A percentile compares a stretch with the other conserved stretches of the same genome.
Evolutionary conservation across 92 coral and sea anemone genomes (phyloP).

Genomic region (Heliopora coerulea): DNA sequence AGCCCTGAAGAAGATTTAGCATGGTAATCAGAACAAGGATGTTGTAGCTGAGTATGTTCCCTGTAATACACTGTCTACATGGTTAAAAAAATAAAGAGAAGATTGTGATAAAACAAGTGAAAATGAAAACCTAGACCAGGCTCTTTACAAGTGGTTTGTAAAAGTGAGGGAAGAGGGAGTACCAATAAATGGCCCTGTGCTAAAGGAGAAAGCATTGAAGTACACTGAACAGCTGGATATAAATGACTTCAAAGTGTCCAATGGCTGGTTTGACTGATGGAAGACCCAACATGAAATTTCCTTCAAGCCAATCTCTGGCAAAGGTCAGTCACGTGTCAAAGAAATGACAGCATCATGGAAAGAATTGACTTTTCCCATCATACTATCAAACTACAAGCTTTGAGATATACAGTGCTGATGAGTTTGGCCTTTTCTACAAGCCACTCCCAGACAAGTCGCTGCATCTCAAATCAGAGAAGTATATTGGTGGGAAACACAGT

Average conservation of each 20-base stretch:
- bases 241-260: constrained; percentile 24
- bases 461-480: too few species aligned
- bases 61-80: constrained; percentile 50
- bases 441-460: constrained; percentile 55
- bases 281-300: constrained; percentile 39
- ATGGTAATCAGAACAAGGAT: constrained; percentile 51
- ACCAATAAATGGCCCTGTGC: constrained; percentile 33
- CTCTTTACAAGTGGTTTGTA: constrained; percentile 38
- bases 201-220: constrained; percentile 23
- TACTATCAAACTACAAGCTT: constrained; percentile 54
- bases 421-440: constrained; percentile 55
- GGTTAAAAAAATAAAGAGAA: constrained; percentile 55
- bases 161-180: constrained; percentile 3
- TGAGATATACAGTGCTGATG: constrained; percentile 52
- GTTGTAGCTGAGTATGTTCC: constrained; percentile 52
- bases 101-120: constrained; percentile 37
- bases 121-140: constrained; percentile 26
- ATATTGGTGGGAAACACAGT: too few species aligned
- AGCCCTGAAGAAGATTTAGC: constrained; percentile 53
- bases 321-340: constrained; percentile 12
- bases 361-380: constrained; percentile 51
- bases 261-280: constrained; percentile 48
- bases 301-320: too few species aligned
- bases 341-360: too few species aligned
- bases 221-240: constrained; percentile 41